Evolutionary conservation across 2,797 vertebrate species (phyloP), one percentile per base, ranked within the genome.

Genomic region (Garrulus glandarius): DNA sequence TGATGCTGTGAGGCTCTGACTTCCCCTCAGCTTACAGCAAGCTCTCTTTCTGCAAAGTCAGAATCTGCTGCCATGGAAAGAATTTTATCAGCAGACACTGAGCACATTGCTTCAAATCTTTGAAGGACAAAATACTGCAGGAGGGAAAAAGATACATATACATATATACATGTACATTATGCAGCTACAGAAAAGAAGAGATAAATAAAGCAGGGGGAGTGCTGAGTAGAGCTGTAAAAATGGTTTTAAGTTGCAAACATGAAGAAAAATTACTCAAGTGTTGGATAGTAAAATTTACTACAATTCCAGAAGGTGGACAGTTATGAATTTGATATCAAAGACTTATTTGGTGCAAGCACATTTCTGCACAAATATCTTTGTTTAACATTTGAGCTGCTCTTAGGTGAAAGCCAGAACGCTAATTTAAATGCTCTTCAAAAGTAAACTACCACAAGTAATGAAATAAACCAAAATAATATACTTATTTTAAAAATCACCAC

Each of bases 61-160:
- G 83, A 86, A 89, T 82, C 90, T 95, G 74, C 92, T 95, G 84
- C 93, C 89, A 92, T 64, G 80, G 93, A 91, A 96, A 96, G 86
- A 95, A 93, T 57, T 95, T 24, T 69, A 94, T 83, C 88, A 96
- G 77, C 90, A 96, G 82, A 96, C 80, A 96, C 89, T 56, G 83
- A 97, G 87, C 13, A 18, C 26, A 39, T 6, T 96, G 89, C 76
- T 94, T 92, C 96, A 97, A 94, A 89, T 88, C 96, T 95, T 91
- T 22, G 34, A 96, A 93, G 91, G 92, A 93, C 93, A 91, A 95
- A 97, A 96, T 80, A 94, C 89, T 92, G 76, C 83, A 87, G 70
- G 69, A 95, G 53, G 84, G 87, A 87, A 79, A 81, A 97, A 91
- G 68, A 59, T 36, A 65, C 3, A 39, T 32, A 65, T 6, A 46